Conservation (phyloP, 2,113 vertebrate species). For the Esox niger region DNA sequence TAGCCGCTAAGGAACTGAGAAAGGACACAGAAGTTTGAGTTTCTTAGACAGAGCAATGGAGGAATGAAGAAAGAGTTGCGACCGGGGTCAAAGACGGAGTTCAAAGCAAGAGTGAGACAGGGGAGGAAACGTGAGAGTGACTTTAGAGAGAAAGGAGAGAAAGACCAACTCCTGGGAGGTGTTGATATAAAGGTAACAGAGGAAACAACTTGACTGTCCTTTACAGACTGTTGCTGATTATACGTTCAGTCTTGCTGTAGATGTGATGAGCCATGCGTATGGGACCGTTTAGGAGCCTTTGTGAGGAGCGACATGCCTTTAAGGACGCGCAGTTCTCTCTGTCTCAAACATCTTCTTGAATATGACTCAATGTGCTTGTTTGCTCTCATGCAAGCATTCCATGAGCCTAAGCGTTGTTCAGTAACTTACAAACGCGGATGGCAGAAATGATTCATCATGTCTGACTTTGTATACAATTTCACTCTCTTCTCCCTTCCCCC, state of each 20-base stretch:
- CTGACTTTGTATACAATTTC: background rate
- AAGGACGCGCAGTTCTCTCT: too few relatives aligned
- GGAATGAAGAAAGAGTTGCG: constrained; percentile 1
- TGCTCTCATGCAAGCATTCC: too few relatives aligned
- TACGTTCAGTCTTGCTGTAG: too few relatives aligned
- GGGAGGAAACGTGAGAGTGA: background rate
- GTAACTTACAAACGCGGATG: too few relatives aligned
- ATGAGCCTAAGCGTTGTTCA: too few relatives aligned
- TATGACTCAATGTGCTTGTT: too few relatives aligned
- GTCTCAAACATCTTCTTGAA: too few relatives aligned
- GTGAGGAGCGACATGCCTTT: too few relatives aligned
- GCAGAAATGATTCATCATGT: too few relatives aligned
- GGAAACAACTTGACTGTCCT: background rate
- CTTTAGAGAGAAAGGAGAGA: constrained; percentile 5
- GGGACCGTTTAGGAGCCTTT: too few relatives aligned
- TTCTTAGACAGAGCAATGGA: constrained; percentile 20
- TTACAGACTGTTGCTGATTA: too few relatives aligned
- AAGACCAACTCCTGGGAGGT: background rate
- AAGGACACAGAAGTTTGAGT: background rate
- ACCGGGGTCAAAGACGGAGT: background rate
- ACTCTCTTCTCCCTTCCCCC: background rate
- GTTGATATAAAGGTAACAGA: background rate
- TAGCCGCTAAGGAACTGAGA: background rate
- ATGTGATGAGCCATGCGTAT: too few relatives aligned
- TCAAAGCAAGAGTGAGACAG: background rate